A percentile compares a stretch with the other conserved stretches of the same genome.
Conservation (phyloP, 2,888 invertebrate genomes). For the Clepsis dumicolana region DNA sequence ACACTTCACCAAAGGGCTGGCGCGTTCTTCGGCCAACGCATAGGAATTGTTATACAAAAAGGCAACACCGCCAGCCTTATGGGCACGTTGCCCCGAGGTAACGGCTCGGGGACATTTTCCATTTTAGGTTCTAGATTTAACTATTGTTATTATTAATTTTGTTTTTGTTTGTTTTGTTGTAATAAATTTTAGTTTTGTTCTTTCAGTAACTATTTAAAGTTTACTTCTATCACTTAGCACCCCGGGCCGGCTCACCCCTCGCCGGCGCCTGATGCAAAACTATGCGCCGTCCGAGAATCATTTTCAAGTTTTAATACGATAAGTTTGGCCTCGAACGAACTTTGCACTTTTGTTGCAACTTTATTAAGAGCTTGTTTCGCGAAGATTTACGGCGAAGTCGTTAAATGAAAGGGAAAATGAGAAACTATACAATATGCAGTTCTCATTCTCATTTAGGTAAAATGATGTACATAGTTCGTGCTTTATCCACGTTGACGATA, state of each 20-base stretch:
- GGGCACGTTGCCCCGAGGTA: too few relatives aligned
- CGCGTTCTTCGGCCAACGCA: too few relatives aligned
- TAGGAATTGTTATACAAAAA: too few relatives aligned
- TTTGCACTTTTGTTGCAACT: neutral
- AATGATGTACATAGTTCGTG: neutral
- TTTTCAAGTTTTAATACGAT: neutral
- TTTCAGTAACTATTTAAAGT: neutral
- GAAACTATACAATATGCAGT: neutral
- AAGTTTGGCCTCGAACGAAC: constrained; percentile 4
- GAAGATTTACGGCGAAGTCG: neutral
- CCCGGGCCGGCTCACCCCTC: too few relatives aligned
- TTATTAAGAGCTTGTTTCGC: neutral
- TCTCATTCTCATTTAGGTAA: too few relatives aligned
- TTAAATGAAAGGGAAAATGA: neutral
- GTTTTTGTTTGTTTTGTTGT: too few relatives aligned
- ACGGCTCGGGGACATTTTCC: too few relatives aligned
- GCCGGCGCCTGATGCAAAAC: neutral
- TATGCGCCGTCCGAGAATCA: neutral
- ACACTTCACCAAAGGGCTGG: too few relatives aligned
- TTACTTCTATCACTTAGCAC: neutral
- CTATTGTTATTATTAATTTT: too few relatives aligned
- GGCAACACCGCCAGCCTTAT: too few relatives aligned
- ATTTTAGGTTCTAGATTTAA: too few relatives aligned
- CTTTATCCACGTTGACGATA: neutral
- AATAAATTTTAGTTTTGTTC: too few relatives aligned